These are phyloP conservation scores for Poecilobothrus nobilitatus DNA, from an alignment of 2,888 invertebrate genomes.

Conservation along the genomic window DNA sequence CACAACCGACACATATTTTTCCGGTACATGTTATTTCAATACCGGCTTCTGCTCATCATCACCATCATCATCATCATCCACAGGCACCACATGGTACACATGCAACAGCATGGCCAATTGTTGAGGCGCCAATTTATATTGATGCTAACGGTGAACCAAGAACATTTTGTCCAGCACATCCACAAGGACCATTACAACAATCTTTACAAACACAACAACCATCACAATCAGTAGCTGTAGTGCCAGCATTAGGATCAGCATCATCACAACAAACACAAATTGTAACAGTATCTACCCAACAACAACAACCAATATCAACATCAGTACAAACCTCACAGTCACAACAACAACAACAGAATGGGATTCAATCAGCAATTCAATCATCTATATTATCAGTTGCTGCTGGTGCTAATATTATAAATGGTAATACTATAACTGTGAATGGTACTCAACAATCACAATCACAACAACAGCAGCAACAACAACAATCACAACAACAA, in stretches of 20 bases:
- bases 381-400: conserved; percentile 6
- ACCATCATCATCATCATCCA: conserved; percentile 16
- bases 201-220: conserved; percentile 12
- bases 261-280: neutral
- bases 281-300: conserved; percentile 26
- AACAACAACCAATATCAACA: conserved; percentile 35
- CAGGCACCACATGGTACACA: conserved; percentile 41
- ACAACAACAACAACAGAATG: conserved; percentile 18
- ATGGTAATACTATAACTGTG: neutral
- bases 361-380: neutral
- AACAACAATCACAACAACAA: conserved; percentile 20
- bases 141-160: conserved; percentile 52
- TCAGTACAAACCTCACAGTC: conserved; percentile 13
- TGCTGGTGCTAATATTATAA: neutral
- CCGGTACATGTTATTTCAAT: conserved; percentile 46
- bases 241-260: neutral
- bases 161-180: conserved; percentile 44
- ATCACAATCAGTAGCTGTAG: neutral
- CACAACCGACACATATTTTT: conserved; percentile 43
- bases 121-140: conserved; percentile 52
- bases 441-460: neutral
- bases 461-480: conserved; percentile 23
- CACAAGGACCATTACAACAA: conserved; percentile 35
- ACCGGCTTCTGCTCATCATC: conserved; percentile 33
- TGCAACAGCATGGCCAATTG: conserved; percentile 41